These are phyloP conservation scores for Drosophila parthenogenetica DNA, from an alignment of 2,888 invertebrate species.

Conservation along the genomic window DNA sequence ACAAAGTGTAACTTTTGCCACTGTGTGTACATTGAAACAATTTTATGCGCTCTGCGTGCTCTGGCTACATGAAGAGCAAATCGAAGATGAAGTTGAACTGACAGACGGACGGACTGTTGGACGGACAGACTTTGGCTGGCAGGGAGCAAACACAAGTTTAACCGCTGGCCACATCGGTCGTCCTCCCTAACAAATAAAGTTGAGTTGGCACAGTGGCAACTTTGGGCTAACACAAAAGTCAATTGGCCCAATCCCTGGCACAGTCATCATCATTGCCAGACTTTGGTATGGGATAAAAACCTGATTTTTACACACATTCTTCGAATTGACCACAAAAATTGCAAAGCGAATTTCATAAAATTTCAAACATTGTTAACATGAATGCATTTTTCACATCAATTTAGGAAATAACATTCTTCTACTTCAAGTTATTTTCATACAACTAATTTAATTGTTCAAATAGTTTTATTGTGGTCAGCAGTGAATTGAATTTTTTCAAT, in stretches of 20 bases:
- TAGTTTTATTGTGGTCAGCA: constrained; percentile 12
- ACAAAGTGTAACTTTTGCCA: constrained; percentile 64
- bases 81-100: constrained; percentile 69
- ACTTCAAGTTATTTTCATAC: not conserved
- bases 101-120: constrained; percentile 21
- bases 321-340: constrained; percentile 30
- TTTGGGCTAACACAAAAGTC: constrained; percentile 44
- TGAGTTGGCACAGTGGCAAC: constrained; percentile 36
- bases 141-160: constrained; percentile 42
- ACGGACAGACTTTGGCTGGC: constrained; percentile 24
- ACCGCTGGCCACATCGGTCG: constrained; percentile 49
- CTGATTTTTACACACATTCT: constrained; percentile 41
- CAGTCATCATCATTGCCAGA: constrained; percentile 29
- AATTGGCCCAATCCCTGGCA: constrained; percentile 60
- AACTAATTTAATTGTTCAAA: not conserved
- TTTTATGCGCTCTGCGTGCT: constrained; percentile 78
- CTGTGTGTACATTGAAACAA: constrained; percentile 63
- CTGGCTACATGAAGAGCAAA: constrained; percentile 75
- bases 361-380: not conserved
- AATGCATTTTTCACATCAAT: not conserved
- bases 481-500: constrained; percentile 1
- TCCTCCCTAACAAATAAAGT: constrained; percentile 26
- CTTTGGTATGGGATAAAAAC: constrained; percentile 14
- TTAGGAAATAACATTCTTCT: not conserved
- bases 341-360: constrained; percentile 1